Evolutionary conservation across 2,888 invertebrate genomes (phyloP).

Genomic region (Apocheima hispidaria): DNA sequence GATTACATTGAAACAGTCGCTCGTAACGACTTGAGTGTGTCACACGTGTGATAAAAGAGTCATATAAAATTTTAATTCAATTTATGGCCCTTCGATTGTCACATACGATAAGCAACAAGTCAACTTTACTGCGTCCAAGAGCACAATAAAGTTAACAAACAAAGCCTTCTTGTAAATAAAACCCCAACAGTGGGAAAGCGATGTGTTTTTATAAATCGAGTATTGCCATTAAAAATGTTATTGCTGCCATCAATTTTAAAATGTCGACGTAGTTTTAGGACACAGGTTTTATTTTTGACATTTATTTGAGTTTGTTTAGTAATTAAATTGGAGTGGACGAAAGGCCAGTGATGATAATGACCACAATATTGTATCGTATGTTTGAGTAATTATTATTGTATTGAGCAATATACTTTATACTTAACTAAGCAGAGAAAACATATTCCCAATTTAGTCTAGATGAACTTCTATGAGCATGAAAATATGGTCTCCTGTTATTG

Average conservation of each 20-base stretch:
- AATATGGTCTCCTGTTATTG: too few species aligned
- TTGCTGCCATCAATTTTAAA: constrained; percentile 72
- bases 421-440: too few species aligned
- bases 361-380: background rate
- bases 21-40: background rate
- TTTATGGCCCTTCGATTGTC: constrained; percentile 56
- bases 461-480: too few species aligned
- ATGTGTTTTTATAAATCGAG: constrained; percentile 57
- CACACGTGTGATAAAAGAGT: constrained; percentile 46
- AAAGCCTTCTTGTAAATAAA: constrained; percentile 75
- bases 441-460: too few species aligned
- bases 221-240: constrained; percentile 78
- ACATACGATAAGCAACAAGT: constrained; percentile 57
- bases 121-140: constrained; percentile 71
- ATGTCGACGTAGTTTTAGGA: constrained; percentile 74
- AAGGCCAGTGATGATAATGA: background rate
- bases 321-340: constrained; percentile 19
- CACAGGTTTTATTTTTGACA: constrained; percentile 74
- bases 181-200: constrained; percentile 69
- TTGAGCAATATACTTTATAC: too few species aligned
- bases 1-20: constrained; percentile 1
- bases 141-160: constrained; percentile 73
- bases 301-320: constrained; percentile 58
- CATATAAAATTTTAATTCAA: constrained; percentile 55
- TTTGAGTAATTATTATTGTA: too few species aligned